Evolutionary conservation across 2,113 vertebrate species (phyloP).

Genomic region (Oreamnos americanus): DNA sequence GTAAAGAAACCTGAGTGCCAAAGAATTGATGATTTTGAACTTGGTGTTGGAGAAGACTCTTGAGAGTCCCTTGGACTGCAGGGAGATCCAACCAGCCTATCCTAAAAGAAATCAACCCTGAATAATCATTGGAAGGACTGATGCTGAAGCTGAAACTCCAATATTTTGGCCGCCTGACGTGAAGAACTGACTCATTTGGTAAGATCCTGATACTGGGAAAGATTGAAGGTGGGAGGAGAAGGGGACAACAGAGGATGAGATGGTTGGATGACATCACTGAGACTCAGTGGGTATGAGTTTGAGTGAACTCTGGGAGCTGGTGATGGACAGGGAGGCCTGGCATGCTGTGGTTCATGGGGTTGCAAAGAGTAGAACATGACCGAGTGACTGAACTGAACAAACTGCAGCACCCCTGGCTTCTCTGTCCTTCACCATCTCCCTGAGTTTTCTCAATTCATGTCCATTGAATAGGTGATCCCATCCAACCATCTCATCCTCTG

Average conservation of each 20-base stretch:
- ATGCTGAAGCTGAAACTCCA: not conserved
- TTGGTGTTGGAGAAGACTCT: not conserved
- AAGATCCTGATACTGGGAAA: not conserved
- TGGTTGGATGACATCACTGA: not conserved
- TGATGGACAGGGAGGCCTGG: not conserved
- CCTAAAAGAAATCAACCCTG: not conserved
- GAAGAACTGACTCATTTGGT: not conserved
- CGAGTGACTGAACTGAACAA: not conserved
- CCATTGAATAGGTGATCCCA: too few species aligned
- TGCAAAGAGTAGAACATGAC: not conserved
- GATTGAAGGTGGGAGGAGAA: not conserved
- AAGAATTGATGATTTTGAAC: not conserved
- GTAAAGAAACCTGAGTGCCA: not conserved
- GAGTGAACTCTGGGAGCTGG: accelerated
- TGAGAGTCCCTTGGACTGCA: not conserved
- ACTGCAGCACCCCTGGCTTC: too few species aligned
- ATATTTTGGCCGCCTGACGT: not conserved
- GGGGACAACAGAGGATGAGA: not conserved
- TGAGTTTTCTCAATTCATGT: too few species aligned
- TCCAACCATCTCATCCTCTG: too few species aligned
- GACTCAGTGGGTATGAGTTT: not conserved
- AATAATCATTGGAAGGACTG: not conserved
- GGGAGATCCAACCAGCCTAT: not conserved
- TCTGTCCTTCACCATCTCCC: too few species aligned
- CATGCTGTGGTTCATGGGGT: not conserved